Percentiles rank a stretch among this genome's conserved stretches.
Evolutionary conservation across 1,140 invertebrate genomes (phyloP).

Genomic region (Drosophila suzukii): DNA sequence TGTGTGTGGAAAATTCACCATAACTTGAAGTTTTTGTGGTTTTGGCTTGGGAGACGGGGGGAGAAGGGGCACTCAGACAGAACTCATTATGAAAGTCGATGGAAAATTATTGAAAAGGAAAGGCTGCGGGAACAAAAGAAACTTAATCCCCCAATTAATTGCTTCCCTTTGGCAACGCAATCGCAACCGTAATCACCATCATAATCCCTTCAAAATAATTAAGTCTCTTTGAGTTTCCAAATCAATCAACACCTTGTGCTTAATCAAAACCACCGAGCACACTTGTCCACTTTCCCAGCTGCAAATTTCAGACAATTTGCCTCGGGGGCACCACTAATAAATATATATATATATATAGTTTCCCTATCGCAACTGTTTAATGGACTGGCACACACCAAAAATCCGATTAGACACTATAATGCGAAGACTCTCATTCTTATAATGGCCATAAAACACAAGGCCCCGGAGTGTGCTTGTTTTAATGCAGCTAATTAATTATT

Average conservation of each 20-base stretch:
- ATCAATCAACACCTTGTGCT: constrained; percentile 57
- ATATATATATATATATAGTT: constrained; percentile 8
- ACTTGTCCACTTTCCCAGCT: constrained; percentile 39
- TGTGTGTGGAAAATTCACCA: constrained; percentile 48
- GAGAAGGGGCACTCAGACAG: constrained; percentile 6
- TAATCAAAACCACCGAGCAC: constrained; percentile 31
- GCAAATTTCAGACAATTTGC: neutral
- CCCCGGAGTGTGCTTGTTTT: constrained; percentile 39
- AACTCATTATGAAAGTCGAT: constrained; percentile 44
- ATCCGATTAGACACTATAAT: constrained; percentile 48
- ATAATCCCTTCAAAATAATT: constrained; percentile 59
- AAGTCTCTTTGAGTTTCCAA: constrained; percentile 54
- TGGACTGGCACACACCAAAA: constrained; percentile 28
- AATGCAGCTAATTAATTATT: constrained; percentile 63
- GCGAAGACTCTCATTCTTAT: constrained; percentile 11
- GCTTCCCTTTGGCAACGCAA: constrained; percentile 21
- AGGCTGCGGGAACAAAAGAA: constrained; percentile 27
- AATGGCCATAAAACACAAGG: constrained; percentile 64
- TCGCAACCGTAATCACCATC: constrained; percentile 18
- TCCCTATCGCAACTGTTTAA: constrained; percentile 27
- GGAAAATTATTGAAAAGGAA: constrained; percentile 31
- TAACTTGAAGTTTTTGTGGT: constrained; percentile 65
- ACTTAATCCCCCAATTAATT: constrained; percentile 44
- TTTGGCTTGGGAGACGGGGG: constrained; percentile 27
- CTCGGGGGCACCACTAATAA: neutral